Evolutionary conservation across 2,113 vertebrate genomes (phyloP).

Genomic region (Phasianus colchicus): DNA sequence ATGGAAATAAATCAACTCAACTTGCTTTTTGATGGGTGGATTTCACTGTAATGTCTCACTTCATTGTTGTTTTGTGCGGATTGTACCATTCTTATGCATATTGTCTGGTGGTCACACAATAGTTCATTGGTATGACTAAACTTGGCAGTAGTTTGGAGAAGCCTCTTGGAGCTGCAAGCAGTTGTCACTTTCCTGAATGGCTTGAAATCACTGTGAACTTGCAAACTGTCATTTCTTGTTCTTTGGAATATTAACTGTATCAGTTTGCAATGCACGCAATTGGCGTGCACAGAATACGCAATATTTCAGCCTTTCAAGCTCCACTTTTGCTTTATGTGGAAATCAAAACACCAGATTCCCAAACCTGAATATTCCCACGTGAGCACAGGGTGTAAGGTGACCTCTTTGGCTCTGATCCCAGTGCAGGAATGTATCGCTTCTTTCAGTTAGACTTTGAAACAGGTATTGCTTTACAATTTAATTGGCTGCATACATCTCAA

Average conservation of each 20-base stretch:
- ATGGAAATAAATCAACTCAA: slow-evolving; percentile 2
- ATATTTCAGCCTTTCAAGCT: not conserved
- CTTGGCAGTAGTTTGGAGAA: not conserved
- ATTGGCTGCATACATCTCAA: slow-evolving; percentile 72
- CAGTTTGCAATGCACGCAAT: not conserved
- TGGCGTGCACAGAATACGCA: not conserved
- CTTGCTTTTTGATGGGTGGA: slow-evolving; percentile 2
- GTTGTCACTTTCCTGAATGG: not conserved
- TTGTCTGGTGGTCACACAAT: not conserved
- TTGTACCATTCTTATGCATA: slow-evolving; percentile 18
- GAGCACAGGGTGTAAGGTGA: slow-evolving; percentile 38
- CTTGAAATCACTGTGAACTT: slow-evolving; percentile 19
- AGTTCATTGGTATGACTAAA: slow-evolving; percentile 14
- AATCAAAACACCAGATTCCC: slow-evolving; percentile 8
- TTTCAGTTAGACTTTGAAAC: slow-evolving; percentile 72
- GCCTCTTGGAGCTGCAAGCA: not conserved
- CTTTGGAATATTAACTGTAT: slow-evolving; percentile 6
- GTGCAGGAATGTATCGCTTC: slow-evolving; percentile 56
- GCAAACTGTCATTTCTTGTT: slow-evolving; percentile 7
- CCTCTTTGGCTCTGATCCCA: slow-evolving; percentile 53
- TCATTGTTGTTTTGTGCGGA: not conserved
- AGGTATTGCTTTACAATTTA: slow-evolving; percentile 76
- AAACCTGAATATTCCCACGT: not conserved
- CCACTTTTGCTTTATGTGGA: slow-evolving; percentile 7
- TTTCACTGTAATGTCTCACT: slow-evolving; percentile 3